Conservation (phyloP, 2,888 invertebrate genomes). For the Augochlorella aurata region DNA sequence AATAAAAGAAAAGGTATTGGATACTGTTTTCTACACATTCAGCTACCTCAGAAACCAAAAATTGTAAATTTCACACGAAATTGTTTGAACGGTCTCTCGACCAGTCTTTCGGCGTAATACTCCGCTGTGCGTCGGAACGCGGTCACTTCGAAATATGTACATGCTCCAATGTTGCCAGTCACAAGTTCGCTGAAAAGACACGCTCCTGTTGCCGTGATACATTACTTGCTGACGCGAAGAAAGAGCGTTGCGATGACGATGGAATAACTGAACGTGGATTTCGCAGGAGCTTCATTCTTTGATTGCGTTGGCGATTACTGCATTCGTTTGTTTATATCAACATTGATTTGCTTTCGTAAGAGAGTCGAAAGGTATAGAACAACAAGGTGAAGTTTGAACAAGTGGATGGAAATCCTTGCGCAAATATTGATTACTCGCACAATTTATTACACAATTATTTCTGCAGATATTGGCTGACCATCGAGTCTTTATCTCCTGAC, state of each 20-base stretch:
- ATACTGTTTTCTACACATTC: no score
- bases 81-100: no score
- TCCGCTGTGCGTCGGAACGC: not conserved
- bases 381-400: not conserved
- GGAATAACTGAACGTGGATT: not conserved
- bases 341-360: not conserved
- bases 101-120: no score
- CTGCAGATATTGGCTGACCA: no score
- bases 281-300: not conserved
- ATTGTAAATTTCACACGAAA: no score
- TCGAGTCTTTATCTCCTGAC: no score
- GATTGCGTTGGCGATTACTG: not conserved
- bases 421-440: not conserved
- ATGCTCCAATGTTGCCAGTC: not conserved
- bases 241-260: not conserved
- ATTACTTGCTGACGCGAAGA: not conserved
- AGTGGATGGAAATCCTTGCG: not conserved
- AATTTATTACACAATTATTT: not conserved
- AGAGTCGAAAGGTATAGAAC: not conserved
- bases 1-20: no score
- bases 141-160: not conserved
- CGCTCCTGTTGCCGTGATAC: not conserved
- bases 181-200: conserved; percentile 1
- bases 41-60: no score
- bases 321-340: not conserved